Conservation (phyloP, 2,797 vertebrate genomes). For the Stomatorhinus walkeri region DNA sequence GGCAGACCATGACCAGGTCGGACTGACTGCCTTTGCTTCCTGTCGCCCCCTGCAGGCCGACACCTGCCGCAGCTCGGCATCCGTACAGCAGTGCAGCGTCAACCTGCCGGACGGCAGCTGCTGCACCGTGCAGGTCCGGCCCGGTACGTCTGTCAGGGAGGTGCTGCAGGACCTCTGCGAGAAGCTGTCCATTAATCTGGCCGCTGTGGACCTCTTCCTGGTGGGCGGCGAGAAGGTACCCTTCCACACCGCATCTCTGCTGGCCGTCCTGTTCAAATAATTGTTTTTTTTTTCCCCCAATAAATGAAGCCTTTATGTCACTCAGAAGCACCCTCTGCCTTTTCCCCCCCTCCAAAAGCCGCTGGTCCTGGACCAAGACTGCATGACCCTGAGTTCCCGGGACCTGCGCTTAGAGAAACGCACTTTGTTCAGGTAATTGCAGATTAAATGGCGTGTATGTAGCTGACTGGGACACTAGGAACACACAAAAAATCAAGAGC, state of each 20-base stretch:
- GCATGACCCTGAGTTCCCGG: constrained; percentile 83
- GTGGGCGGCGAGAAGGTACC: constrained; percentile 92
- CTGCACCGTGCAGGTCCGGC: constrained; percentile 70
- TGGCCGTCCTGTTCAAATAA: not conserved
- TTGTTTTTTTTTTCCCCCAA: no score
- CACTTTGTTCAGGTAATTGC: constrained; percentile 82
- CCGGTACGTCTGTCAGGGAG: constrained; percentile 84
- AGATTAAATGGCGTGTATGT: not conserved
- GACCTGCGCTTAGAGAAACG: constrained; percentile 90
- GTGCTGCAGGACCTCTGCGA: constrained; percentile 84
- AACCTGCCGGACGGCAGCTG: constrained; percentile 83
- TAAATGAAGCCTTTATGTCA: not conserved
- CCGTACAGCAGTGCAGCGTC: constrained; percentile 76
- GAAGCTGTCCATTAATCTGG: constrained; percentile 84
- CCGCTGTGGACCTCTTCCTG: constrained; percentile 90
- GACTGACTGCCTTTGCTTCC: not conserved
- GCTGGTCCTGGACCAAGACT: constrained; percentile 92
- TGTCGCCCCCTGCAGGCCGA: constrained; percentile 60
- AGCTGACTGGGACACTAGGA: not conserved
- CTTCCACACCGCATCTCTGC: not conserved
- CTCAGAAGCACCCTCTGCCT: not conserved
- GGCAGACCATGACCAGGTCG: not conserved
- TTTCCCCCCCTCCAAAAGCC: constrained; percentile 58
- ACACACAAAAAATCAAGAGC: not conserved
- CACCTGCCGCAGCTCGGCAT: constrained; percentile 55